phyloP scores from a whole-genome alignment of 2,888 invertebrate genomes.

The Xanthia togata region DNA sequence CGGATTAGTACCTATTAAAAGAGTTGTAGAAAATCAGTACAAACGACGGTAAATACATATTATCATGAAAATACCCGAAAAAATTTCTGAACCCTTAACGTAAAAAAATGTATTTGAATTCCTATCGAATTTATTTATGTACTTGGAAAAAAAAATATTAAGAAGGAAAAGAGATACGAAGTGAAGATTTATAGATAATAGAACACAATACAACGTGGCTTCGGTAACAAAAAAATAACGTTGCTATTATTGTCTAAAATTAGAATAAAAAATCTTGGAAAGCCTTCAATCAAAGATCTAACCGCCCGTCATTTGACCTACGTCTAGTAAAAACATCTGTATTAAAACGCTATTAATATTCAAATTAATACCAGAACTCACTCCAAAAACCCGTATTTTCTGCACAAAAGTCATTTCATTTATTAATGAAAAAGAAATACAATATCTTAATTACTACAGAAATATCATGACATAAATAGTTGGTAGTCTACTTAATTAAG shows the following conservation, averaged over 20 bases:
- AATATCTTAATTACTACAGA: slow-evolving; percentile 34
- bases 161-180: background rate
- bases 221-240: background rate
- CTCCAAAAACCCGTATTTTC: slow-evolving; percentile 24
- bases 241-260: background rate
- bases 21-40: slow-evolving; percentile 20
- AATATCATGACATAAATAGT: slow-evolving; percentile 43
- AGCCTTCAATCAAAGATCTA: slow-evolving; percentile 13
- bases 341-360: slow-evolving; percentile 17
- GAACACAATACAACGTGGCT: background rate
- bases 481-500: slow-evolving; percentile 40
- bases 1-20: slow-evolving; percentile 20
- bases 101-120: background rate
- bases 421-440: slow-evolving; percentile 46
- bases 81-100: background rate
- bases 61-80: background rate
- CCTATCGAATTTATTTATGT: too few species aligned
- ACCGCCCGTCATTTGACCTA: slow-evolving; percentile 7
- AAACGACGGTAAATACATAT: background rate
- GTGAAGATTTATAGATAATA: background rate
- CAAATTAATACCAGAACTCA: slow-evolving; percentile 15
- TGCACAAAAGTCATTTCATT: slow-evolving; percentile 31
- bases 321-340: background rate
- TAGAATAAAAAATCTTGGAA: background rate
- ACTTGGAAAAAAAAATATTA: background rate